A percentile compares a stretch with the other conserved stretches of the same genome.
Conservation (phyloP, 2,888 invertebrate species). For the Rotaria magnacalcarata region DNA sequence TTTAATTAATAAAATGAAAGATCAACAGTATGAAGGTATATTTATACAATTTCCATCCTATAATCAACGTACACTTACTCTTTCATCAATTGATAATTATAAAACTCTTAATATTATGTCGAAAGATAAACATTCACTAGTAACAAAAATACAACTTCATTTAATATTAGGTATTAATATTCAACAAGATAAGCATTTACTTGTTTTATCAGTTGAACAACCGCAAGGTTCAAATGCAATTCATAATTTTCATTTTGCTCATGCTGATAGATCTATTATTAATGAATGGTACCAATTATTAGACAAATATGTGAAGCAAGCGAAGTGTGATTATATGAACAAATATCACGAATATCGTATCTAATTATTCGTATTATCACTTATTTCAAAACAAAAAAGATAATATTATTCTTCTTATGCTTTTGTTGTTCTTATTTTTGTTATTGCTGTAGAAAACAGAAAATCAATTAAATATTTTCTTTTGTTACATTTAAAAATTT, state of each 20-base stretch:
- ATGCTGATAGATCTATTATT: slow-evolving; percentile 26
- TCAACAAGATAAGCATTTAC: slow-evolving; percentile 28
- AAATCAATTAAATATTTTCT: background rate
- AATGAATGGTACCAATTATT: slow-evolving; percentile 11
- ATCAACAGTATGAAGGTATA: background rate
- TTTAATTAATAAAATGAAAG: slow-evolving; percentile 7
- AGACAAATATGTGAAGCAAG: background rate
- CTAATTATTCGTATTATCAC: background rate
- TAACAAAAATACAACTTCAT: background rate
- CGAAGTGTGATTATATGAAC: background rate
- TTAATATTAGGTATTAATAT: slow-evolving; percentile 16
- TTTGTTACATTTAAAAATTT: background rate
- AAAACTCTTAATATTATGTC: background rate
- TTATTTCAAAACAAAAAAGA: background rate
- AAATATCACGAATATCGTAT: slow-evolving; percentile 15
- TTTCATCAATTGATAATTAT: background rate
- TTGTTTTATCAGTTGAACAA: slow-evolving; percentile 27
- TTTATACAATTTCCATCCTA: slow-evolving; percentile 20
- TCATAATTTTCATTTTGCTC: slow-evolving; percentile 7
- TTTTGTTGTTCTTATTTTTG: background rate
- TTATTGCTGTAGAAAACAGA: background rate
- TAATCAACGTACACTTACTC: background rate
- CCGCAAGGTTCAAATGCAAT: background rate
- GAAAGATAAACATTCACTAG: background rate
- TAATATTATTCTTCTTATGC: background rate